Evolutionary conservation across 2,113 vertebrate genomes (phyloP), one percentile per base, ranked within the genome.

Genomic region (Halichoerus grypus): DNA sequence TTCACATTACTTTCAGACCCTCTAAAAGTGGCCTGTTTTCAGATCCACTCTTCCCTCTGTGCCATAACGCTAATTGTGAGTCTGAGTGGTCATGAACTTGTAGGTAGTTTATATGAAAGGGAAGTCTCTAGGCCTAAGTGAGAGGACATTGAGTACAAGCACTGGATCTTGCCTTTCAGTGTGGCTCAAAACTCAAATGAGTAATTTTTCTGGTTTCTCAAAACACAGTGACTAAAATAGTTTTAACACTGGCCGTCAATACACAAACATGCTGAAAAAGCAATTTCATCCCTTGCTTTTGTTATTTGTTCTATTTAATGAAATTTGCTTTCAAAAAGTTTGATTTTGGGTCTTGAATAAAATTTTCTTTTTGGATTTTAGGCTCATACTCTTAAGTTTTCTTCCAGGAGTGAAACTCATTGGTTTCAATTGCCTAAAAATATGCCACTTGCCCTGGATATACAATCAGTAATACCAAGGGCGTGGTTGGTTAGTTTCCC

Each of bases 201-300:
- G 7, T 57, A 84, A 22, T 22, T 42, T 63, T 84, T 71, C 42
- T 91, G 63, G 10, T 95, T 97, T 96, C 46, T 55, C 24, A 96
- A 91, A 96, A 67, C n/a, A 42, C 31, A 19, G 6, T 59, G 33
- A 13, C 7, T 88, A 57, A 59, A 89, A 42, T 14, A 76, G 14
- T 67, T 21, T 61, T 19, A 81, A 36, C 12, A 63, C 4, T 59
- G 16, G 9, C 9, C 57, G n/a, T 72, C 39, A 46, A 61, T 69
- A 57, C 4, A 9, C n/a, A 93, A 74, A 61, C 55, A 74, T 46
- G 15, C 7, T 42, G 7, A 51, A 69, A 46, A 80, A 82, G 1
- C 19, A 77, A 92, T 87, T 84, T 4, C 1, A 33, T 55, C 0
- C 8, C 31, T 95, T 67, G 5, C 4, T 63, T 94, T 88, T 59